Base-by-base conservation (phyloP, 1,140 invertebrate species). In the Drosophila truncata region DNA sequence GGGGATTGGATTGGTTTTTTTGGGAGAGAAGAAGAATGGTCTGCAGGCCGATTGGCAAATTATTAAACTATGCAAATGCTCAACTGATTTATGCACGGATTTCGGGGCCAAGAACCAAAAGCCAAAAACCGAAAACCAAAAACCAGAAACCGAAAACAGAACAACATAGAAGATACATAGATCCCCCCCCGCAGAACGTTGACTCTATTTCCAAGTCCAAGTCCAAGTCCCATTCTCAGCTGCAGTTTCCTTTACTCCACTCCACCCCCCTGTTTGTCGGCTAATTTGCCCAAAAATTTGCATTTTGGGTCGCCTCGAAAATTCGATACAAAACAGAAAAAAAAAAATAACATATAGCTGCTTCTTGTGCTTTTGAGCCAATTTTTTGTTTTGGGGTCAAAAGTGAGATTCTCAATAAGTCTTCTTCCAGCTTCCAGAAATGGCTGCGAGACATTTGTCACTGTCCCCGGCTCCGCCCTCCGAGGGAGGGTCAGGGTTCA, bases 21-120 rank as follows among this genome's bases (percentile, higher is more conserved):
- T 41, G 20, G n/a, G 35, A 27, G 29, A 72, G 8, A 44, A 25
- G 37, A 63, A 66, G 41, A 54, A 59, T 65, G 35, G 49, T 71
- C 58, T 54, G 35, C 33, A 54, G 58, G 42, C 57, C 46, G 62
- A 64, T 49, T 77, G 73, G 61, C 70, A 78, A 77, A 78, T 88
- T 85, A 90, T 85, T 90, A 85, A 90, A 85, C 78, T 88, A 88
- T 88, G 84, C 84, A 90, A 88, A 88, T 88, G 73, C 29, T 52
- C 41, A 18, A 60, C 42, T 80, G 72, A 86, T 77, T 83, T 83
- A 76, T 83, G 76, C 80, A 58, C 57, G 27, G 18, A 66, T 54
- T 29, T 63, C 14, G 31, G 63, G 63, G 46, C 62, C 42, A 39
- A 47, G 33, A 65, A 64, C 42, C 35, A 63, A 46, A 20, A 47